Percentiles rank a stretch among this genome's conserved stretches.
Conservation (phyloP, 1,140 invertebrate species). For the Pachyrhynchus sulphureomaculatus region DNA sequence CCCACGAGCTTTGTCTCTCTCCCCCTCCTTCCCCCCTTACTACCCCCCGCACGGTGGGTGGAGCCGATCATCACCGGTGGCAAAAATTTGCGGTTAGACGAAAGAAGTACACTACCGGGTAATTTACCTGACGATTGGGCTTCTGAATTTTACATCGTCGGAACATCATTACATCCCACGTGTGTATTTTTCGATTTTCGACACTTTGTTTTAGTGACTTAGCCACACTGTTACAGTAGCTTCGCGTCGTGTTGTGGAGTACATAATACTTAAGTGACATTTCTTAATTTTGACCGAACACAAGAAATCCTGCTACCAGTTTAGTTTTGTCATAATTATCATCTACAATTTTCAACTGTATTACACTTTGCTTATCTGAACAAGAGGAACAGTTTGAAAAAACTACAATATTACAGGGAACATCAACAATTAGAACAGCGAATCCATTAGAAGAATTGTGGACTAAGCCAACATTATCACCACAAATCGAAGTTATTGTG, state of each 20-base stretch:
- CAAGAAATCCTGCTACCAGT: no score
- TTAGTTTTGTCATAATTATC: no score
- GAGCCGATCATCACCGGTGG: slow-evolving; percentile 54
- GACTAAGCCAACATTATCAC: no score
- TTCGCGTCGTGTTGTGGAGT: neutral
- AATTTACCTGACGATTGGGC: slow-evolving; percentile 49
- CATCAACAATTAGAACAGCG: no score
- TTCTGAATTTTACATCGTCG: slow-evolving; percentile 33
- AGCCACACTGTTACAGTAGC: neutral
- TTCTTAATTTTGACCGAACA: neutral
- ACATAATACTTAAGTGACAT: neutral
- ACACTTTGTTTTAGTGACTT: slow-evolving; percentile 8
- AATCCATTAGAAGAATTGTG: no score
- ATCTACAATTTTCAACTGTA: no score
- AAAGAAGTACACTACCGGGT: slow-evolving; percentile 47
- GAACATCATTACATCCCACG: slow-evolving; percentile 23
- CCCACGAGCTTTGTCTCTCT: slow-evolving; percentile 20
- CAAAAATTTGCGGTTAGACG: slow-evolving; percentile 58
- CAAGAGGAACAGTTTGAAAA: no score
- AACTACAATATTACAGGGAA: no score
- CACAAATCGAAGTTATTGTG: no score
- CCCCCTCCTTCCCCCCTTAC: slow-evolving; percentile 51
- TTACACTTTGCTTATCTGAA: no score
- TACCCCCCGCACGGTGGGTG: slow-evolving; percentile 40
- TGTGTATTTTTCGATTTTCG: slow-evolving; percentile 6